These are phyloP conservation scores for Thaleichthys pacificus DNA, from an alignment of 2,797 vertebrate species.

Conservation along the genomic window DNA sequence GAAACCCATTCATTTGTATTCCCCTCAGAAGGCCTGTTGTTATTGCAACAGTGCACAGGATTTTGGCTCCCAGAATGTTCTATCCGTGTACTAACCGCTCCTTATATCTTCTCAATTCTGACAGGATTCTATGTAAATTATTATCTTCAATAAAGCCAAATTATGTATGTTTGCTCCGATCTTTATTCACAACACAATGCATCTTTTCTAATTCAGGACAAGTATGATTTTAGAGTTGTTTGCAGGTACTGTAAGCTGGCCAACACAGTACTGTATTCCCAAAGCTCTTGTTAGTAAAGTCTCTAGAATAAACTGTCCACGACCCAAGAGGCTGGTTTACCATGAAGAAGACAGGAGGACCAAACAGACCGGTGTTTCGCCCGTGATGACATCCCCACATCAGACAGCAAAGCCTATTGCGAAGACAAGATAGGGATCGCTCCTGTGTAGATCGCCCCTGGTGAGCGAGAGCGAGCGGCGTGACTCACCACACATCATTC, in stretches of 20 bases:
- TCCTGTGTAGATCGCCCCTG: neutral
- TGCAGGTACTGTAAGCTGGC: neutral
- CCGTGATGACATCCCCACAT: neutral
- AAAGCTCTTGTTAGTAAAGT: constrained; percentile 1
- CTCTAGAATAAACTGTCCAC: neutral
- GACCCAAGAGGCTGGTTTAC: neutral
- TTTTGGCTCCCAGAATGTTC: constrained; percentile 46
- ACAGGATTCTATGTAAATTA: constrained; percentile 52
- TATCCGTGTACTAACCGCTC: constrained; percentile 32
- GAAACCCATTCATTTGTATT: constrained; percentile 27
- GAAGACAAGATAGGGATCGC: neutral
- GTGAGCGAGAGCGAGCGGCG: neutral
- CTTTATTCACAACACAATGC: neutral
- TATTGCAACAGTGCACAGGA: constrained; percentile 36
- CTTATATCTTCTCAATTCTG: constrained; percentile 34
- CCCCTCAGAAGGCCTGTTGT: constrained; percentile 34
- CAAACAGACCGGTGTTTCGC: neutral
- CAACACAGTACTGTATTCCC: neutral
- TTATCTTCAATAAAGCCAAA: constrained; percentile 58
- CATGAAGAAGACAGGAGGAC: neutral
- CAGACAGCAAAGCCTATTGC: neutral
- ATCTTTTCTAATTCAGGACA: neutral
- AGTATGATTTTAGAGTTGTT: neutral
- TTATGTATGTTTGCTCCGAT: constrained; percentile 40
- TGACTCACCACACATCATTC: neutral